Evolutionary conservation across 2,797 vertebrate species (phyloP).

Genomic region (Apogon hyalosoma): DNA sequence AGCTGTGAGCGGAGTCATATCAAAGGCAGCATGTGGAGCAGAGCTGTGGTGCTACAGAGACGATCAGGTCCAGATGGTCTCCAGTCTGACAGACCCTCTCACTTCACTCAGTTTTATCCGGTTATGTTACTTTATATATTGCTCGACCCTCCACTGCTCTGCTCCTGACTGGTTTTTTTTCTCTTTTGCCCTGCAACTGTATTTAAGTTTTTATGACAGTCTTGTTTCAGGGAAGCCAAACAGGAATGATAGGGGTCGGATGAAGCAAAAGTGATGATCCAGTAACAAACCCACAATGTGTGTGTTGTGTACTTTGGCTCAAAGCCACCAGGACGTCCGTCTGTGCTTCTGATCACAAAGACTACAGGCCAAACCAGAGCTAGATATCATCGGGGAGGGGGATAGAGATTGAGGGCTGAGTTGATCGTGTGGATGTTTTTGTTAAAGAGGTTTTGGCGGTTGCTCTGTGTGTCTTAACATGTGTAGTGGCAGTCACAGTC

Average conservation of each 20-base stretch:
- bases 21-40: constrained; percentile 91
- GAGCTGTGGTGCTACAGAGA: constrained; percentile 89
- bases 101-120: constrained; percentile 50
- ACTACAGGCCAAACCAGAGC: constrained; percentile 56
- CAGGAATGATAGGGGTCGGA: constrained; percentile 39
- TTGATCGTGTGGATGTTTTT: constrained; percentile 43
- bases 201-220: constrained; percentile 53
- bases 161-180: constrained; percentile 2
- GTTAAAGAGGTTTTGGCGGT: constrained; percentile 60
- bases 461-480: constrained; percentile 88
- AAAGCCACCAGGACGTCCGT: constrained; percentile 59
- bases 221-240: constrained; percentile 53
- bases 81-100: constrained; percentile 64
- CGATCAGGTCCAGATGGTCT: constrained; percentile 93
- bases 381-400: constrained; percentile 32
- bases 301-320: constrained; percentile 55
- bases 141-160: constrained; percentile 24
- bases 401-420: constrained; percentile 45
- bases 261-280: constrained; percentile 49
- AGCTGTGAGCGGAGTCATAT: constrained; percentile 90
- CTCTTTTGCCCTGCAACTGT: constrained; percentile 30
- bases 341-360: constrained; percentile 62
- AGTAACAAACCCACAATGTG: constrained; percentile 37
- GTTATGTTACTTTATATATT: constrained; percentile 52
- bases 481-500: constrained; percentile 84